Evolutionary conservation across 1,140 invertebrate genomes (phyloP).

Genomic region (Meloidogyne hapla): DNA sequence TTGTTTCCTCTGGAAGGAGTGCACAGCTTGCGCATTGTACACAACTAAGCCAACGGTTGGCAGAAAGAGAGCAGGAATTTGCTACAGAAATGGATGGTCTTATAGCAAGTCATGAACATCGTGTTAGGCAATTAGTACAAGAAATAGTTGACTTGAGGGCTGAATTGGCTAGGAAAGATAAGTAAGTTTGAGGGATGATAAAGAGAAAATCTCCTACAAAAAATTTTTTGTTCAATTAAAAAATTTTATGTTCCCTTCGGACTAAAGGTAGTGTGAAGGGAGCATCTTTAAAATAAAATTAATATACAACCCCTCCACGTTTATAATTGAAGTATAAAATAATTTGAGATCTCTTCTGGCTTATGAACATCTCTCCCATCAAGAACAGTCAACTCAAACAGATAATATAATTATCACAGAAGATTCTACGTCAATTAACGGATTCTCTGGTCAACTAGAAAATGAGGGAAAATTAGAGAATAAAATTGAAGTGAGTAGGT

Average conservation of each 20-base stretch:
- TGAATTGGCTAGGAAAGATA: slow-evolving; percentile 10
- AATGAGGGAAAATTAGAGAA: not conserved
- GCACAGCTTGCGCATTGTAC: slow-evolving; percentile 37
- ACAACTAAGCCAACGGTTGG: slow-evolving; percentile 43
- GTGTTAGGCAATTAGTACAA: slow-evolving; percentile 56
- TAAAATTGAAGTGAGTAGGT: not conserved
- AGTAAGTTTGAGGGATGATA: not conserved
- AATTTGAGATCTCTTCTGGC: not conserved
- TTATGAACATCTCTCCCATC: not conserved
- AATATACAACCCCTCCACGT: no score
- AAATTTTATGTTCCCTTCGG: no score
- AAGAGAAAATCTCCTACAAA: no score
- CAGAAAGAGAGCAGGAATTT: slow-evolving; percentile 43
- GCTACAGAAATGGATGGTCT: slow-evolving; percentile 47
- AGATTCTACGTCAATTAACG: not conserved
- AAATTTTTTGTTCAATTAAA: no score
- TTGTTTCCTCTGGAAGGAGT: slow-evolving; percentile 36
- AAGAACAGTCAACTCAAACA: not conserved
- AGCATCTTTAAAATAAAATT: no score
- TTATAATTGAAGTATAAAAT: not conserved
- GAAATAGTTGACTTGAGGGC: slow-evolving; percentile 48
- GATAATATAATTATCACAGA: not conserved
- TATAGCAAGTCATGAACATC: slow-evolving; percentile 54
- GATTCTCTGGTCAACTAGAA: not conserved
- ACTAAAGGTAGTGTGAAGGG: no score